Conservation (phyloP, 2,888 invertebrate genomes). For the Empis livida region DNA sequence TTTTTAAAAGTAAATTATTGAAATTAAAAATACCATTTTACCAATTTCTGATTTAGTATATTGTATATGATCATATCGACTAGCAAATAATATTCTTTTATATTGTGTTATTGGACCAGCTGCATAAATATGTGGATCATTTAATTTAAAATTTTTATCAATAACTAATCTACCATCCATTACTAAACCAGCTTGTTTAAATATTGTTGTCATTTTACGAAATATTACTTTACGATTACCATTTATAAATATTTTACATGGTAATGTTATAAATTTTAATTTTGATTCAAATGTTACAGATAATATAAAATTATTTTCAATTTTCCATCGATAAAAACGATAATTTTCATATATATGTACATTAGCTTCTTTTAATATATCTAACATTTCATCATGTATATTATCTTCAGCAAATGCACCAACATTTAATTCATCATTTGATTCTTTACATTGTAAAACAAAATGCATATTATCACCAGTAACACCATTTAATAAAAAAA, state of each 20-base stretch:
- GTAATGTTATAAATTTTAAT: conserved; percentile 14
- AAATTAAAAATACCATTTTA: conserved; percentile 36
- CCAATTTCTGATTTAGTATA: conserved; percentile 52
- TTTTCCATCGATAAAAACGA: conserved; percentile 23
- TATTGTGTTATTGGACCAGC: conserved; percentile 53
- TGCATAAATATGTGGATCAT: conserved; percentile 49
- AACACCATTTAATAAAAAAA: conserved; percentile 35
- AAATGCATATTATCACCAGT: conserved; percentile 34
- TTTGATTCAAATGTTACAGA: conserved; percentile 20
- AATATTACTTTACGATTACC: conserved; percentile 22
- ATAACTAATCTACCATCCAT: conserved; percentile 53
- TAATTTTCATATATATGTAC: conserved; percentile 20
- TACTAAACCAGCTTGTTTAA: conserved; percentile 42
- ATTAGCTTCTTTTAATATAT: conserved; percentile 15
- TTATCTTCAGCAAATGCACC: conserved; percentile 17
- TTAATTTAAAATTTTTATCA: conserved; percentile 46
- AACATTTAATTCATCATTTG: conserved; percentile 13
- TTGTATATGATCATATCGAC: conserved; percentile 39
- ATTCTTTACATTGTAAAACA: conserved; percentile 24
- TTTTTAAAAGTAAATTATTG: neutral
- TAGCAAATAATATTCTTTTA: conserved; percentile 43
- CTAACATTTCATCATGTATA: conserved; percentile 14
- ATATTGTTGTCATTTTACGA: conserved; percentile 12
- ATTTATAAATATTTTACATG: conserved; percentile 24
- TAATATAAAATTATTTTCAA: conserved; percentile 17